These are phyloP conservation scores for Leguminivora glycinivorella DNA, from an alignment of 1,140 invertebrate genomes.

Conservation along the genomic window DNA sequence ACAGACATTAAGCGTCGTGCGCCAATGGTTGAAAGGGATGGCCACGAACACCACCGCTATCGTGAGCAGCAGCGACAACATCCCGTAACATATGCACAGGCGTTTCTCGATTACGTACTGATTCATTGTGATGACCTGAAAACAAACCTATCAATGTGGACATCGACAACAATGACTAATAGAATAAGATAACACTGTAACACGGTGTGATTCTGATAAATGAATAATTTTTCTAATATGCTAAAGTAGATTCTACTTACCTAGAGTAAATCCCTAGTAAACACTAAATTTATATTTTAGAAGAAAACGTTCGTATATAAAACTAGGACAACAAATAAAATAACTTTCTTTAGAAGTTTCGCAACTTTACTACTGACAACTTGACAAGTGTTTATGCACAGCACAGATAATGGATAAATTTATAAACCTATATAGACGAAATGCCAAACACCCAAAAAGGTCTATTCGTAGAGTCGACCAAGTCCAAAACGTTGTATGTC, in stretches of 20 bases:
- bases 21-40: slow-evolving; percentile 84
- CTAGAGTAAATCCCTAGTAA: neutral
- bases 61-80: slow-evolving; percentile 73
- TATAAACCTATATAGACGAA: too few relatives aligned
- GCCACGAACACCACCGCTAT: slow-evolving; percentile 80
- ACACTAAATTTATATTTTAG: neutral
- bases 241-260: neutral
- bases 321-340: slow-evolving; percentile 4
- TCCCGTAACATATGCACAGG: slow-evolving; percentile 78
- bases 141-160: neutral
- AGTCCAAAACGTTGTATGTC: too few relatives aligned
- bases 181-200: neutral
- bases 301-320: neutral
- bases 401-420: too few relatives aligned
- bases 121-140: slow-evolving; percentile 55
- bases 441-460: too few relatives aligned
- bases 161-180: neutral
- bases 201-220: neutral
- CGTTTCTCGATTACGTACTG: slow-evolving; percentile 77
- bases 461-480: too few relatives aligned
- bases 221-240: neutral
- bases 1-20: slow-evolving; percentile 82
- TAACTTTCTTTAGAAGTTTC: slow-evolving; percentile 6
- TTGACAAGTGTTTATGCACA: neutral
- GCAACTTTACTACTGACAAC: neutral